Evolutionary conservation across 2,888 invertebrate species (phyloP).

Genomic region (Lamellibrachia columna): DNA sequence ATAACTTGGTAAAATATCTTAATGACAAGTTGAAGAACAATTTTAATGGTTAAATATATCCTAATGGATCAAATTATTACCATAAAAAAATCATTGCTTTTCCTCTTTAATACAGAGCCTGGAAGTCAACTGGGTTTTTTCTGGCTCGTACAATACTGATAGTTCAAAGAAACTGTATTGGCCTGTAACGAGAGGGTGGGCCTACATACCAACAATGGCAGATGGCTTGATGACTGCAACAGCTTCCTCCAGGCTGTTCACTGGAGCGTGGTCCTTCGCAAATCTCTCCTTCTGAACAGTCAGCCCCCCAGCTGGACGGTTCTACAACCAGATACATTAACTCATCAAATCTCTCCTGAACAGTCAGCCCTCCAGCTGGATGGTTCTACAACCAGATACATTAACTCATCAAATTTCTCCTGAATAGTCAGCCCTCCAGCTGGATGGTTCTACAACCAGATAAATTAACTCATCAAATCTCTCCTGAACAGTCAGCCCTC

Average conservation of each 20-base stretch:
- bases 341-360: too few species aligned
- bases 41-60: not conserved
- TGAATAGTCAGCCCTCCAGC: too few species aligned
- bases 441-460: too few species aligned
- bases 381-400: not conserved
- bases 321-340: constrained; percentile 49
- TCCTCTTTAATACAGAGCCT: not conserved
- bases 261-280: constrained; percentile 75
- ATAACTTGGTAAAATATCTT: not conserved
- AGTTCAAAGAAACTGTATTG: not conserved
- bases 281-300: constrained; percentile 77
- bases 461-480: too few species aligned
- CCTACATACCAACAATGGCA: constrained; percentile 83
- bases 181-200: not conserved
- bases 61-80: not conserved
- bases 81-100: not conserved
- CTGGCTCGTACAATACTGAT: not conserved
- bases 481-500: too few species aligned
- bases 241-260: constrained; percentile 82
- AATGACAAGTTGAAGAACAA: not conserved
- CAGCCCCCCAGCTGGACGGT: constrained; percentile 79
- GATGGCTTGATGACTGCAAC: constrained; percentile 85
- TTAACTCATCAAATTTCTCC: not conserved
- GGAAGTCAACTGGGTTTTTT: not conserved
- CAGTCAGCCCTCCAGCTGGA: too few species aligned